phyloP scores from a whole-genome alignment of 1,140 invertebrate genomes.

The Oncopodura yosiiana region DNA sequence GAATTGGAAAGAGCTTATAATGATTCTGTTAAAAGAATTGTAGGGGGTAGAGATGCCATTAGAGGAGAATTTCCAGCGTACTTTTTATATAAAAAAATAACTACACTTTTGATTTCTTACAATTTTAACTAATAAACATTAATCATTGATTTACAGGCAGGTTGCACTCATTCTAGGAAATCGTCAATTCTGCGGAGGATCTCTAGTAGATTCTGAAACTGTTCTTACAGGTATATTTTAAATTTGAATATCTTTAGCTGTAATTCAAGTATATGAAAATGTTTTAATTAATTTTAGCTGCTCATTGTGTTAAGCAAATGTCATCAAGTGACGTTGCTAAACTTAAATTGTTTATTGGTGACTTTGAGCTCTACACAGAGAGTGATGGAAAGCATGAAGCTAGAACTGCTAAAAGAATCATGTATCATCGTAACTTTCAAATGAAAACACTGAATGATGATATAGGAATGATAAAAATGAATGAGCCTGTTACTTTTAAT shows the following conservation, averaged over 20 bases:
- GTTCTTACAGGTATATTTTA: constrained; percentile 19
- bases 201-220: constrained; percentile 11
- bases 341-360: constrained; percentile 18
- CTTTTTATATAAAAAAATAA: too few species aligned
- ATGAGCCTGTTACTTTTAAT: constrained; percentile 61
- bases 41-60: constrained; percentile 4
- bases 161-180: constrained; percentile 14
- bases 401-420: constrained; percentile 18
- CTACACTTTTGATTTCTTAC: too few species aligned
- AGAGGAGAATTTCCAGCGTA: constrained; percentile 12
- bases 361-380: constrained; percentile 19
- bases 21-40: constrained; percentile 1
- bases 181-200: constrained; percentile 20
- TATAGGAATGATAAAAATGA: constrained; percentile 48
- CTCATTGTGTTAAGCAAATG: constrained; percentile 11
- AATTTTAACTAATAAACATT: too few species aligned
- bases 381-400: constrained; percentile 11
- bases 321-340: constrained; percentile 10
- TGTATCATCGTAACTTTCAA: constrained; percentile 23
- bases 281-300: neutral
- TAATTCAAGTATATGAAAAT: neutral
- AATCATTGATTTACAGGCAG: neutral
- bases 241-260: neutral
- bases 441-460: constrained; percentile 24
- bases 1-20: neutral